Conservation (phyloP, 2,797 vertebrate genomes). For the Protonibea diacanthus region DNA sequence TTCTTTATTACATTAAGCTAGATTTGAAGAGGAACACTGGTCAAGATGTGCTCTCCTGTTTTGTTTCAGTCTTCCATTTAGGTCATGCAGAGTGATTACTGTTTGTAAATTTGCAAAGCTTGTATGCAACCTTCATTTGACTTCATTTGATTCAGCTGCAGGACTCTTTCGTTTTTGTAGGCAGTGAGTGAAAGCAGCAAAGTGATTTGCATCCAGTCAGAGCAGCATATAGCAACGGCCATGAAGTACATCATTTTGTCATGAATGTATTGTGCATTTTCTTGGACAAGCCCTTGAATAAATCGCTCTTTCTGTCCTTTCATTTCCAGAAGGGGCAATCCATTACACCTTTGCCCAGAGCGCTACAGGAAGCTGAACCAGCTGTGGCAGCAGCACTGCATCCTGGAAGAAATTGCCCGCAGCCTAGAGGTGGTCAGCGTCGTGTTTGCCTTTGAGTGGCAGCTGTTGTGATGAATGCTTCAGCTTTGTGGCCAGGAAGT, state of each 20-base stretch:
- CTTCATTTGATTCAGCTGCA: no score
- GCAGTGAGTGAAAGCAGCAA: no score
- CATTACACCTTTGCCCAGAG: constrained; percentile 93
- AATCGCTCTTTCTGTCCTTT: constrained; percentile 16
- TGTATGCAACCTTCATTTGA: no score
- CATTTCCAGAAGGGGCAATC: constrained; percentile 92
- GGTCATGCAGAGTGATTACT: neutral
- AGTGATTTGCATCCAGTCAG: neutral
- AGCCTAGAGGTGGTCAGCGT: constrained; percentile 95
- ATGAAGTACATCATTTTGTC: neutral
- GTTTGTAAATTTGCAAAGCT: neutral
- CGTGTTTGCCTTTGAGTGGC: constrained; percentile 97
- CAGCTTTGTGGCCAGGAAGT: constrained; percentile 21
- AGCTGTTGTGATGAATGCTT: constrained; percentile 89
- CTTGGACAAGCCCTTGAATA: constrained; percentile 6
- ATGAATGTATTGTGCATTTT: neutral
- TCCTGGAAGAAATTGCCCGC: constrained; percentile 97
- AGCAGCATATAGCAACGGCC: neutral
- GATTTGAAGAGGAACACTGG: neutral
- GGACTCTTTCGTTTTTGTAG: no score
- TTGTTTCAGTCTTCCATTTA: neutral
- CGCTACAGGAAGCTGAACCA: constrained; percentile 96
- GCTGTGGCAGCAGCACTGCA: constrained; percentile 97
- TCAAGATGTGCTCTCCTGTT: no score
- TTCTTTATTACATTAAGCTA: neutral